Conservation (phyloP, 2,888 invertebrate genomes). For the Drosophila rellima region DNA sequence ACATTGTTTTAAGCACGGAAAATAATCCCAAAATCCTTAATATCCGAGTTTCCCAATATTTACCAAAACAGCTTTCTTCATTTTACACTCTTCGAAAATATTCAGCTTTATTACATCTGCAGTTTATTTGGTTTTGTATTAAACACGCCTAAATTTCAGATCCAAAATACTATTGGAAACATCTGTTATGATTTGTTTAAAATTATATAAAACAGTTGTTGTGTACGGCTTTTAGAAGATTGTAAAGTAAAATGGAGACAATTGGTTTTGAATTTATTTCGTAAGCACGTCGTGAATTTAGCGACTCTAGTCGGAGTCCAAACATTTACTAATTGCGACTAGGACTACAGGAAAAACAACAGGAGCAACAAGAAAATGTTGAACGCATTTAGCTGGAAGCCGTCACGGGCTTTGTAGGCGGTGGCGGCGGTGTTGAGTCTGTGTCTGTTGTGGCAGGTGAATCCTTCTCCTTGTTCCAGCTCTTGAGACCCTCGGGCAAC, state of each 20-base stretch:
- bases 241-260: slow-evolving; percentile 4
- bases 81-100: slow-evolving; percentile 6
- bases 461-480: slow-evolving; percentile 94
- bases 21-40: not conserved
- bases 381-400: slow-evolving; percentile 51
- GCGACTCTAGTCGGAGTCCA: slow-evolving; percentile 21
- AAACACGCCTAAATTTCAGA: slow-evolving; percentile 13
- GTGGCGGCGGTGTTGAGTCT: slow-evolving; percentile 48
- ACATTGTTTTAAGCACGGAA: not conserved
- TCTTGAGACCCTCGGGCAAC: slow-evolving; percentile 97
- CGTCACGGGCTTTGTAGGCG: slow-evolving; percentile 77
- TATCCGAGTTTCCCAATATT: not conserved
- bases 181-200: not conserved
- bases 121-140: slow-evolving; percentile 9
- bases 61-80: not conserved
- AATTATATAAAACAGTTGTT: not conserved
- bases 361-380: not conserved
- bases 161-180: not conserved
- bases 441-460: slow-evolving; percentile 41
- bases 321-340: slow-evolving; percentile 44
- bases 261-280: slow-evolving; percentile 2
- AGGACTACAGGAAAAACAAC: slow-evolving; percentile 48
- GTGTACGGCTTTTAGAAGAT: not conserved
- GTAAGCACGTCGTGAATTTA: slow-evolving; percentile 45
- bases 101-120: slow-evolving; percentile 15